phyloP scores from a whole-genome alignment of 2,113 vertebrate species.

The Sardina pilchardus region DNA sequence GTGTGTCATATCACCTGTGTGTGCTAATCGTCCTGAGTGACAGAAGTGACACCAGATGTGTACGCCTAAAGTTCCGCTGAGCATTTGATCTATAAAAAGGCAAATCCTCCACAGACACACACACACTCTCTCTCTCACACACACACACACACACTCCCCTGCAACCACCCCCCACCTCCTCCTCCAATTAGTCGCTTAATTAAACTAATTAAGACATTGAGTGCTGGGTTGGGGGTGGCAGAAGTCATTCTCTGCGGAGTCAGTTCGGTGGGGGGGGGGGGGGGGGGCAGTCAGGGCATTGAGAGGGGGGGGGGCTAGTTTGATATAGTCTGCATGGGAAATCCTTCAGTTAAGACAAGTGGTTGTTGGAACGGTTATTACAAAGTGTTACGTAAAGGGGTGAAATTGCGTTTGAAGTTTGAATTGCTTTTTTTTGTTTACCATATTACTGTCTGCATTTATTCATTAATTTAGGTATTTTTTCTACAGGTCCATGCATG shows the following conservation, averaged over 20 bases:
- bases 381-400: no score
- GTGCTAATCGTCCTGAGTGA: background rate
- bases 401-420: no score
- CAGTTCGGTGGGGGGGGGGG: background rate
- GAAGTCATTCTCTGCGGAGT: background rate
- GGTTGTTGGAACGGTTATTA: no score
- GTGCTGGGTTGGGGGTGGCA: background rate
- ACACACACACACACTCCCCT: background rate
- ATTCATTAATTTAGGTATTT: no score
- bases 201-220: constrained; percentile 41
- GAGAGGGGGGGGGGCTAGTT: background rate
- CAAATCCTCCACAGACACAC: background rate
- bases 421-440: no score
- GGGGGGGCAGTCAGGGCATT: background rate
- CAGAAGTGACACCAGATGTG: background rate
- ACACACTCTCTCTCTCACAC: background rate
- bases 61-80: background rate
- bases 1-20: background rate
- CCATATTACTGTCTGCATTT: no score
- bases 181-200: constrained; percentile 43
- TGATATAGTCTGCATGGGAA: background rate
- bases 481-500: no score
- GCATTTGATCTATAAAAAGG: background rate
- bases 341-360: no score
- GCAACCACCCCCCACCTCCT: background rate